phyloP scores from a whole-genome alignment of 2,888 invertebrate genomes.

The Congeria kusceri region DNA sequence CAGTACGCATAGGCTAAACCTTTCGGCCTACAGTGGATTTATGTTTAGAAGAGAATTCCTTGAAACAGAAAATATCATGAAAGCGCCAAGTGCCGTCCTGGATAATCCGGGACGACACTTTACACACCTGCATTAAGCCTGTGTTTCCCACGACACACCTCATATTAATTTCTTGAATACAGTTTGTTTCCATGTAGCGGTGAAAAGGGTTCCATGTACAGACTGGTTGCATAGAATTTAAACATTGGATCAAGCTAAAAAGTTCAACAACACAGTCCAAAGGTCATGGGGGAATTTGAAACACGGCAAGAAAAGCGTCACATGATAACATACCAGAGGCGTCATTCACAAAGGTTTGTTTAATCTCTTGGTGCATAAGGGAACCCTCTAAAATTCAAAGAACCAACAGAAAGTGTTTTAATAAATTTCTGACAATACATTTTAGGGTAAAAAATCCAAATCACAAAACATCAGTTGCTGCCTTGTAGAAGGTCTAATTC shows the following conservation, averaged over 20 bases:
- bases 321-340: conserved; percentile 47
- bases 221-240: conserved; percentile 4
- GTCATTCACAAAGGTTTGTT: conserved; percentile 64
- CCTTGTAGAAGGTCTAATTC: not conserved
- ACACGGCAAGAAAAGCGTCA: conserved; percentile 32
- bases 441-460: not conserved
- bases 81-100: too few species aligned
- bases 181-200: too few species aligned
- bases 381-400: conserved; percentile 48
- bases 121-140: too few species aligned
- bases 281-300: conserved; percentile 9
- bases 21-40: too few species aligned
- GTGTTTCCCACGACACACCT: too few species aligned
- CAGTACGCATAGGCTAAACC: too few species aligned
- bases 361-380: conserved; percentile 37
- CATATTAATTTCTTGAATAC: too few species aligned
- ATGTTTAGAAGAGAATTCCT: too few species aligned
- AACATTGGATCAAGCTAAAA: conserved; percentile 4
- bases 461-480: conserved; percentile 6
- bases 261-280: not conserved
- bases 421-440: not conserved
- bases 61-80: too few species aligned
- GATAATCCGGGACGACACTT: too few species aligned
- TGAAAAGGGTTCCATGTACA: too few species aligned
- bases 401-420: conserved; percentile 33